phyloP scores from a whole-genome alignment of 2,113 vertebrate genomes.

The Apodemus sylvaticus region DNA sequence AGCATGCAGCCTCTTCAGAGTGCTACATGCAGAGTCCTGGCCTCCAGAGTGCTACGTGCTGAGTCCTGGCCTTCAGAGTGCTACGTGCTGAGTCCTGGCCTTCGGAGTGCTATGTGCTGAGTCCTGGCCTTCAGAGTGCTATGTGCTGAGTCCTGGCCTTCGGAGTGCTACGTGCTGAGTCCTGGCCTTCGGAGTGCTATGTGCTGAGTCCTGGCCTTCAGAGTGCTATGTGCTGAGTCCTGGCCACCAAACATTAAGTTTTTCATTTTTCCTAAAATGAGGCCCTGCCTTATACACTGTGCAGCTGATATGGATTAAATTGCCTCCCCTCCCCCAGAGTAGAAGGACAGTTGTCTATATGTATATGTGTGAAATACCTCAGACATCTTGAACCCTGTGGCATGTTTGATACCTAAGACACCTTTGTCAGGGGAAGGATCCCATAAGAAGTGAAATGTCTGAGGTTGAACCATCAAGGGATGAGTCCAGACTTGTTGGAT shows the following conservation, averaged over 20 bases:
- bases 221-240: fast-evolving
- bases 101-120: fast-evolving
- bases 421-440: neutral
- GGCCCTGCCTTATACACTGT: fast-evolving
- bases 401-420: fast-evolving
- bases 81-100: fast-evolving
- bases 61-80: neutral
- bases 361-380: too few relatives aligned
- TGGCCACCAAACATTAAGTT: fast-evolving
- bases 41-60: fast-evolving
- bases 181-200: neutral
- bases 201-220: neutral
- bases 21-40: fast-evolving
- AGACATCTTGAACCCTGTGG: neutral
- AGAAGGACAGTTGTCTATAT: neutral
- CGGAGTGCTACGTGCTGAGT: fast-evolving
- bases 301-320: neutral
- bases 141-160: neutral
- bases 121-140: fast-evolving
- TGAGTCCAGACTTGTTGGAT: neutral
- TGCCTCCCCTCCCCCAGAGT: too few relatives aligned
- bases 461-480: too few relatives aligned
- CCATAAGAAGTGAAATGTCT: too few relatives aligned
- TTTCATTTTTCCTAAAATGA: fast-evolving
- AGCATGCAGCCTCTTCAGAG: neutral